Base-by-base conservation (phyloP, 2,888 invertebrate species). In the Eupithecia pulchellata region DNA sequence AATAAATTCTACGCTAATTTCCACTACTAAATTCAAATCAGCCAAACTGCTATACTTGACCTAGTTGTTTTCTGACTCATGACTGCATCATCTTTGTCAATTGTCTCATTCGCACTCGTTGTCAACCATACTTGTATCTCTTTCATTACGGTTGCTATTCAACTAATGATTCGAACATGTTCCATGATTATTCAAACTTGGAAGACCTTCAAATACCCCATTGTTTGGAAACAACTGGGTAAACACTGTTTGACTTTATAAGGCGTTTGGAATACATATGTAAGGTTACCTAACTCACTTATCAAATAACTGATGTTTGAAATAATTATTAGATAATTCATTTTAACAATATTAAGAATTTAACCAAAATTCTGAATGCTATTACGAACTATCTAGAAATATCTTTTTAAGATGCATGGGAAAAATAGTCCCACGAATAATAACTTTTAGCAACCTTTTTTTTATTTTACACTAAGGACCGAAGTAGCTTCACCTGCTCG, bases 111-210 rank as follows among this genome's bases (percentile, higher is more conserved):
- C 55, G 8, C 61, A 36, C 58, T 4, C 20, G n/a, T 14, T 30
- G 9, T 60, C 60, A 27, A 2, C 52, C 3, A 27, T 72, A 63
- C 5, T 20, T 64, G 34, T 34, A 13, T 75, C 75, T 57, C 67
- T 42, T 69, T 75, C 69, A 29, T 32, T 55, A 4, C 42, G 30
- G 20, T 71, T 75, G 73, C 66, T 70, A 47, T 72, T 62, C 27
- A 32, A 42, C 70, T 78, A 76, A 77, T 74, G 77, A 72, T 57
- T 64, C 55, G 32, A 71, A 73, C 78, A 77, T 78, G 77, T 71
- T 78, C 82, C 79, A 84, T 82, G 80, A 81, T 78, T 82, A 83
- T 83, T 81, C 82, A 82, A 82, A n/a, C n/a, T n/a, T n/a, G n/a
- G n/a, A n/a, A 78, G 80, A 81, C 82, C 80, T 81, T 77, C 76